Percentiles rank a stretch among this genome's conserved stretches.
These are phyloP conservation scores for Siniperca scherzeri DNA, from an alignment of 2,797 vertebrate species.

Conservation along the genomic window DNA sequence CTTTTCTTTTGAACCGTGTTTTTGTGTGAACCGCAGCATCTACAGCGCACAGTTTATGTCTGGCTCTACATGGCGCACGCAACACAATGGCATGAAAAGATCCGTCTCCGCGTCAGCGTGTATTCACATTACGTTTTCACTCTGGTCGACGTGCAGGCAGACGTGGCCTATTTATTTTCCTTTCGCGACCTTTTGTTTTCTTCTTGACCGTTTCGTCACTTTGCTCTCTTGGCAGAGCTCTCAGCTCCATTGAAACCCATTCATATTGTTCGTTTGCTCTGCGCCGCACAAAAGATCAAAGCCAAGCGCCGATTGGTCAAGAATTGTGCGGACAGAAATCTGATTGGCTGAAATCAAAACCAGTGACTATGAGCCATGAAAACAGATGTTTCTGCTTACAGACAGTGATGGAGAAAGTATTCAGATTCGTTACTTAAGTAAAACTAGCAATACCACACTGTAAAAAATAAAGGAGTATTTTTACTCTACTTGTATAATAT, in stretches of 20 bases:
- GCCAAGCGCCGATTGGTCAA: constrained; percentile 56
- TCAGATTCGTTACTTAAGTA: not conserved
- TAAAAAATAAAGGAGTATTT: not conserved
- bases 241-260: constrained; percentile 15
- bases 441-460: not conserved
- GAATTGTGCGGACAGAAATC: constrained; percentile 63
- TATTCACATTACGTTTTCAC: not conserved
- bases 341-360: constrained; percentile 66
- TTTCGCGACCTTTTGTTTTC: constrained; percentile 51
- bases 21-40: not conserved
- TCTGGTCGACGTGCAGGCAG: constrained; percentile 12
- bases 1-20: constrained; percentile 8
- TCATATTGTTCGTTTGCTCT: constrained; percentile 38
- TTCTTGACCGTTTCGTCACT: constrained; percentile 40
- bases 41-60: constrained; percentile 22
- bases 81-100: constrained; percentile 47
- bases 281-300: constrained; percentile 43
- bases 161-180: constrained; percentile 37
- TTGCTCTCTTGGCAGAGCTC: constrained; percentile 3
- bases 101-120: constrained; percentile 4
- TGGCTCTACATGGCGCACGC: constrained; percentile 10
- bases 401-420: not conserved
- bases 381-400: not conserved
- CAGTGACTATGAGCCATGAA: not conserved
- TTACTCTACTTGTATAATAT: too few species aligned